Percentiles rank a stretch among this genome's conserved stretches.
Evolutionary conservation across 2,113 vertebrate genomes (phyloP).

Genomic region (Ageneiosus marmoratus): DNA sequence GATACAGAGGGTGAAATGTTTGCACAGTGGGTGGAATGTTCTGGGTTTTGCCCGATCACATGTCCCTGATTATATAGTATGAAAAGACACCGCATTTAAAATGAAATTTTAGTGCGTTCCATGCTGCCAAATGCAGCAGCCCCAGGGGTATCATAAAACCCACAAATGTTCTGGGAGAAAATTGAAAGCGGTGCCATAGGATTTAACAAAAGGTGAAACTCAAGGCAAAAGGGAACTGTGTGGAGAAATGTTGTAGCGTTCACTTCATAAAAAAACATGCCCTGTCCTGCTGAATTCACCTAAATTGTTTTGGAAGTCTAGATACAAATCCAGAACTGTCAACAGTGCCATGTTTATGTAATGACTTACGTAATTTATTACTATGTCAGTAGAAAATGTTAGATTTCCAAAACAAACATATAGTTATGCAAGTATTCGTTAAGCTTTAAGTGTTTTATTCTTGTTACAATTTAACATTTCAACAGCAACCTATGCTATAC

Average conservation of each 20-base stretch:
- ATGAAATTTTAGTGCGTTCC: conserved; percentile 1
- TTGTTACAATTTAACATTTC: too few relatives aligned
- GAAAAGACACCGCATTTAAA: conserved; percentile 6
- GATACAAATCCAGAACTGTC: not conserved
- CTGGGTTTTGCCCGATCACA: conserved; percentile 13
- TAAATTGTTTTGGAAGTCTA: not conserved
- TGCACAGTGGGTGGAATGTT: conserved; percentile 4
- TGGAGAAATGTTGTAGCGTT: not conserved
- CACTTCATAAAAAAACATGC: not conserved
- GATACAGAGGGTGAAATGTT: not conserved
- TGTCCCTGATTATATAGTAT: conserved; percentile 14
- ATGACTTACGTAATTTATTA: not conserved
- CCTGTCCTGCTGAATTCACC: not conserved
- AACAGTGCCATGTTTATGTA: not conserved
- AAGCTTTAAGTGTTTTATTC: too few relatives aligned
- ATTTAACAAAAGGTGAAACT: not conserved
- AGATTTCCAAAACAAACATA: too few relatives aligned
- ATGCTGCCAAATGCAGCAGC: not conserved
- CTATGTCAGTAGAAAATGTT: too few relatives aligned
- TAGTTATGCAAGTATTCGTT: too few relatives aligned
- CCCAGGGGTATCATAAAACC: not conserved
- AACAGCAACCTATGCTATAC: too few relatives aligned
- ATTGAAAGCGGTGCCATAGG: not conserved
- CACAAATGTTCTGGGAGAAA: conserved; percentile 12
- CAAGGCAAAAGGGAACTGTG: not conserved